Base-by-base conservation (phyloP, 2,797 vertebrate species). In the Phaenicophaeus curvirostris region DNA sequence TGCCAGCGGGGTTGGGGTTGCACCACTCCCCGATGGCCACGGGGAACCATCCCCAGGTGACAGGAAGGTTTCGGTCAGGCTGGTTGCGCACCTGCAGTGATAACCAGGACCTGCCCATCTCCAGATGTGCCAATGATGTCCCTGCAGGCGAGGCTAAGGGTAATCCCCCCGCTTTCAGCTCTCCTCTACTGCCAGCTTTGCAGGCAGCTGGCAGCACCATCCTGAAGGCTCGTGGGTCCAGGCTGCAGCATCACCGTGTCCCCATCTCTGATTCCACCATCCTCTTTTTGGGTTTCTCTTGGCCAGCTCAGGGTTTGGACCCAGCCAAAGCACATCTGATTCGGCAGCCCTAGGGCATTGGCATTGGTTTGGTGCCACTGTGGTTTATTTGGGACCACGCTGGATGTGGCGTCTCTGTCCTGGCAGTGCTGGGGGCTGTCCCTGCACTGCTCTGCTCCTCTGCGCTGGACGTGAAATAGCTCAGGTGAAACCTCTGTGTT, bases 321-420 rank as follows among this genome's bases (percentile, higher is more conserved):
- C 28, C 51, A 61, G 20, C 2, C 1, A 37, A 67, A 51, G 14
- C 23, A 9, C 41, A 27, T 7, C 5, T 33, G 41, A 77, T 13
- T 28, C 1, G 1, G 48, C 85, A 85, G 37, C 19, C 23, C 50
- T 0, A 2, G 27, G 68, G 68, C 44, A 8, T 2, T 63, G 86
- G 35, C 6, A 0, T 4, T 2, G 16, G 4, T 73, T 85, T 1
- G 10, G 44, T 91, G 65, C 25, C 54, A 5, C 67, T 0, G 0
- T 23, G 39, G 27, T 53, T 80, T 39, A 15, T 83, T 17, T 61
- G 50, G 76, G 68, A 41, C 28, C 18, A 1, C 1, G 5, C 25
- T 63, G 61, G 71, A 33, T 1, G 2, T 0, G 3, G n/a, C 0
- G 0, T 73, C n/a, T 68, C 18, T 1, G 0, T 35, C 5, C 0